Base-by-base conservation (phyloP, 2,888 invertebrate species). In the Tipula lateralis region DNA sequence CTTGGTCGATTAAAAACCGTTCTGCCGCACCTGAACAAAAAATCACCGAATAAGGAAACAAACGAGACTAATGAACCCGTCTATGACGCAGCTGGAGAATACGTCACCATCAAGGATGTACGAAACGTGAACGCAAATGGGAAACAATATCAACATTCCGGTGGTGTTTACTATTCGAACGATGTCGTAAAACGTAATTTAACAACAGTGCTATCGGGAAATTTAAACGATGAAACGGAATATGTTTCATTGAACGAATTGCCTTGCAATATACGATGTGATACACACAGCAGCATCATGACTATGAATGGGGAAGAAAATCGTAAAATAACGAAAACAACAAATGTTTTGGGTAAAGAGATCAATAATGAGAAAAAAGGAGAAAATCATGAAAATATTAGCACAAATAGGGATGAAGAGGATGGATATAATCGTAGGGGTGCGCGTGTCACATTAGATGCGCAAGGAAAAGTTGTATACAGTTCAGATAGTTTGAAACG, bases 391-490 rank as follows among this genome's bases (percentile, higher is more conserved):
- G 36, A 6, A n/a, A 30, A 83, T 44, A 19, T 30, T 16, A 29
- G 88, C 84, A 87, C 86, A 50, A 29, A 85, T 24, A 34, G 81
- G 29, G 44, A 80, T 5, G 84, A 84, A 36, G 84, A 92, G 44
- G 91, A 93, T 86, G 89, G 92, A 81, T 91, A 90, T 89, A 92
- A 90, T 89, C 90, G 92, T 85, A 93, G 93, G 88, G 95, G 95
- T 29, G 95, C 95, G 29, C 93, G 96, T 88, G 96, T 96, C 66
- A 95, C 94, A 39, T 91, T 97, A 82, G 96, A 96, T 90, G 94
- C 96, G 29, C 95, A 95, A 88, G 97, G 97, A 84, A 95, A 95
- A 92, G 95, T 97, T 82, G 94, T 97, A 85, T 97, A 95, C 90
- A 95, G 95, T 86, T 96, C 96, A 24, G 96, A 96, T 87, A 96